Percentiles rank a stretch among this genome's conserved stretches.
These are phyloP conservation scores for Burhinus bistriatus DNA, from an alignment of 2,113 vertebrate genomes.

Conservation along the genomic window DNA sequence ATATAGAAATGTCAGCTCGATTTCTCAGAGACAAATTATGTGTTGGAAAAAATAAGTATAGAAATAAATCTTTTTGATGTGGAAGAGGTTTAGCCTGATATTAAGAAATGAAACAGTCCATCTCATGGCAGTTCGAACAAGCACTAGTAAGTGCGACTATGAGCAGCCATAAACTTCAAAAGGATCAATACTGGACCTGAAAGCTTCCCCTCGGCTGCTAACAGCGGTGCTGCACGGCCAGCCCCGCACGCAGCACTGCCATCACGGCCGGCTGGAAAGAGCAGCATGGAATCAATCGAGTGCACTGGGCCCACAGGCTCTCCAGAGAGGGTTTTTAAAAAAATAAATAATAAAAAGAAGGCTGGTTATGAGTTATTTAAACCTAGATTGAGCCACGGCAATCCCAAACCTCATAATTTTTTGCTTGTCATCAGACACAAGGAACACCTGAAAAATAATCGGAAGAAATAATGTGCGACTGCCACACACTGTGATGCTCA, in stretches of 20 bases:
- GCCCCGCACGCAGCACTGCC: neutral
- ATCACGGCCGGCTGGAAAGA: fast-evolving
- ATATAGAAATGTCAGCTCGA: neutral
- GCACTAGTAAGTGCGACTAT: neutral
- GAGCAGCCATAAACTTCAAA: constrained; percentile 4
- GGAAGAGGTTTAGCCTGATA: neutral
- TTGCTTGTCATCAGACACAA: neutral
- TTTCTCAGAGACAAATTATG: neutral
- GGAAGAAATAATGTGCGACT: fast-evolving
- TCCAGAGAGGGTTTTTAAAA: neutral
- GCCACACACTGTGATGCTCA: neutral
- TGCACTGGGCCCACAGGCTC: neutral
- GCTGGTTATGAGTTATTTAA: neutral
- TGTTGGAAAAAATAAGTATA: neutral
- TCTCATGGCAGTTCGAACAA: neutral
- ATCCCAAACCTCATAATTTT: neutral
- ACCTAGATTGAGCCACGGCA: neutral
- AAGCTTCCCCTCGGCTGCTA: neutral
- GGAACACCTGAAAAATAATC: neutral
- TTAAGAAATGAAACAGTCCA: neutral
- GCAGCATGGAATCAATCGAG: neutral
- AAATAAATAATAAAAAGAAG: neutral
- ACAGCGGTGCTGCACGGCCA: neutral
- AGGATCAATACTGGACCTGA: constrained; percentile 37
- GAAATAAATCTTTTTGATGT: constrained; percentile 8